Evolutionary conservation across 2,797 vertebrate species (phyloP).

Genomic region (Fistularia tabacaria): DNA sequence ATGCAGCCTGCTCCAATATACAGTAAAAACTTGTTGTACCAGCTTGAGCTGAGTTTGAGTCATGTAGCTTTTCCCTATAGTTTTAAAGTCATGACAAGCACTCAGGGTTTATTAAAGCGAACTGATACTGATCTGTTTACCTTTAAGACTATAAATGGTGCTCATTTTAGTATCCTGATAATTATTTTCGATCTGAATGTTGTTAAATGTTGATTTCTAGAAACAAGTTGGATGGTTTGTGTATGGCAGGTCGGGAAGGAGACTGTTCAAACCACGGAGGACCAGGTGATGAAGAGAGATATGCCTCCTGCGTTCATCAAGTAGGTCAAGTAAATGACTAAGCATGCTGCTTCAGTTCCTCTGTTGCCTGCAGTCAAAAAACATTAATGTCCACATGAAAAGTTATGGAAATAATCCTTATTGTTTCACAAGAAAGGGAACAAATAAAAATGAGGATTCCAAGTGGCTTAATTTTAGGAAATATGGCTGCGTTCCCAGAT

Average conservation of each 20-base stretch:
- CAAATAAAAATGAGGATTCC: slow-evolving; percentile 45
- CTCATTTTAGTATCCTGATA: neutral
- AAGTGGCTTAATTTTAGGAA: slow-evolving; percentile 54
- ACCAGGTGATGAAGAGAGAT: slow-evolving; percentile 98
- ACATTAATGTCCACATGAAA: slow-evolving; percentile 14
- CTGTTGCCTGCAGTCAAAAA: slow-evolving; percentile 9
- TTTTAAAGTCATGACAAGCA: slow-evolving; percentile 35
- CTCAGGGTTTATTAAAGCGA: slow-evolving; percentile 47
- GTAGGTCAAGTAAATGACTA: slow-evolving; percentile 71
- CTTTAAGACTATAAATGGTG: slow-evolving; percentile 46
- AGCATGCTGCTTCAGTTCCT: neutral
- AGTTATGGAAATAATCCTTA: slow-evolving; percentile 31
- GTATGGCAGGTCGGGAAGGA: slow-evolving; percentile 92
- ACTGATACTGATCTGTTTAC: slow-evolving; percentile 48
- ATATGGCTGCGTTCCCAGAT: slow-evolving; percentile 54
- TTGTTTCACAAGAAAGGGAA: slow-evolving; percentile 50
- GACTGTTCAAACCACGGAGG: slow-evolving; percentile 97
- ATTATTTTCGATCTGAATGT: slow-evolving; percentile 25
- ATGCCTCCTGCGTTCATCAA: slow-evolving; percentile 99
- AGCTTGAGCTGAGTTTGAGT: too few relatives aligned
- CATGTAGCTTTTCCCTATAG: neutral
- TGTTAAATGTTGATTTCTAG: slow-evolving; percentile 36
- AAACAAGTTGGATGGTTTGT: slow-evolving; percentile 10
- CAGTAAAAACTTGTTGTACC: too few relatives aligned
- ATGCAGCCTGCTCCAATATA: too few relatives aligned